These are phyloP conservation scores for Thecocarcelia acutangulata DNA, from an alignment of 2,888 invertebrate genomes.

Conservation along the genomic window DNA sequence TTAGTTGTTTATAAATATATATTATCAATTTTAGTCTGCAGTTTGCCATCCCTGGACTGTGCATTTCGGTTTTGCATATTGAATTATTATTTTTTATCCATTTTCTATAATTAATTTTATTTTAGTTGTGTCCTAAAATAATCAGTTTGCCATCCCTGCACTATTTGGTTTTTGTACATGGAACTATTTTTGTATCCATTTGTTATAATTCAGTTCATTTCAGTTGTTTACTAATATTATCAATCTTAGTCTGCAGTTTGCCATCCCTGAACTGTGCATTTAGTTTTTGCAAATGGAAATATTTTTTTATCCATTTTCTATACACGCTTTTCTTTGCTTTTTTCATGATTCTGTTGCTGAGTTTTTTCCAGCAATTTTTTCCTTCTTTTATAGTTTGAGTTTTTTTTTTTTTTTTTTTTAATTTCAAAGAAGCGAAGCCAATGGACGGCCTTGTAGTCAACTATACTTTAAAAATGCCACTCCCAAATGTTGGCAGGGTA, in stretches of 20 bases:
- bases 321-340: slow-evolving; percentile 12
- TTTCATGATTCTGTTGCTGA: slow-evolving; percentile 9
- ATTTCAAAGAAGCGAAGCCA: slow-evolving; percentile 44
- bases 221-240: too few species aligned
- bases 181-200: too few species aligned
- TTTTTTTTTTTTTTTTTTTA: slow-evolving; percentile 28
- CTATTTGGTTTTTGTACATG: too few species aligned
- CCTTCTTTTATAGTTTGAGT: slow-evolving; percentile 16
- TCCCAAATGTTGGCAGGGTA: slow-evolving; percentile 59
- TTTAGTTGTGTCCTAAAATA: too few species aligned
- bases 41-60: background rate
- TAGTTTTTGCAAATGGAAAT: slow-evolving; percentile 24
- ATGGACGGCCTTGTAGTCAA: slow-evolving; percentile 53
- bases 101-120: too few species aligned
- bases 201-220: too few species aligned
- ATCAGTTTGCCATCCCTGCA: too few species aligned
- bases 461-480: slow-evolving; percentile 49
- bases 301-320: slow-evolving; percentile 13
- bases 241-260: too few species aligned
- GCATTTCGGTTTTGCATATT: slow-evolving; percentile 23
- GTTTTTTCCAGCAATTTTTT: slow-evolving; percentile 3
- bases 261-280: background rate
- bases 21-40: too few species aligned
- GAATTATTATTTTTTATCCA: slow-evolving; percentile 14
- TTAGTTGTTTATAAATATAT: too few species aligned